Base-by-base conservation (phyloP, 2,888 invertebrate species). In the Agrotis ipsilon region DNA sequence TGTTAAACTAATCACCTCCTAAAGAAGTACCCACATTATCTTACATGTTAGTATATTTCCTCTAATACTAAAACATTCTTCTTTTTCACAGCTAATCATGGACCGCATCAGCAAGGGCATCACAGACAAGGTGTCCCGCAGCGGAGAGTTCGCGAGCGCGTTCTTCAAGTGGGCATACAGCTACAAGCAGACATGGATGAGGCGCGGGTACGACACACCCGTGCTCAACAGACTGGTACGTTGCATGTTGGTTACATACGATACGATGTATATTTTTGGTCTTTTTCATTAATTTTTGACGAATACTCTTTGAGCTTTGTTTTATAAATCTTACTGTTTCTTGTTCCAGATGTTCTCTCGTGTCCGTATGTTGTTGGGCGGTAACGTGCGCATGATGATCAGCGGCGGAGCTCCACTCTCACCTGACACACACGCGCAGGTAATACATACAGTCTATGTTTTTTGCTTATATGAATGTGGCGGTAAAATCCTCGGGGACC, bases 81-180 rank as follows among this genome's bases (percentile, higher is more conserved):
- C 1, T 3, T 0, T 13, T 19, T 24, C 45, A 90, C 90, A 99
- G 98, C 96, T 99, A 65, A 99, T 99, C 86, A 97, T 99, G 96
- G 99, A 99, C 95, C 98, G 99, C 88, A 98, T 99, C 90, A 99
- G 99, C 90, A 99, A 99, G 95, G 99, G 98, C 84, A 99, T 99
- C 76, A 98, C 98, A 90, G 99, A 99, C 89, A 99, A 99, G 92
- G 98, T 99, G 65, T 97, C 97, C 63, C 98, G 98, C 85, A 98
- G 98, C 68, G 98, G 98, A 14, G 96, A 97, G 57, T 96, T 99
- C 74, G 97, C 98, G 70, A 97, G 98, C 91, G 98, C 98, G 1
- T 95, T 99, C 81, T 99, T 99, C 96, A 97, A 98, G 92, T 99
- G 99, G 96, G 99, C 99, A 0, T 99, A 99, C 93, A 97, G 98